Conservation (phyloP, 1,140 invertebrate genomes). For the Oryzaephilus surinamensis region DNA sequence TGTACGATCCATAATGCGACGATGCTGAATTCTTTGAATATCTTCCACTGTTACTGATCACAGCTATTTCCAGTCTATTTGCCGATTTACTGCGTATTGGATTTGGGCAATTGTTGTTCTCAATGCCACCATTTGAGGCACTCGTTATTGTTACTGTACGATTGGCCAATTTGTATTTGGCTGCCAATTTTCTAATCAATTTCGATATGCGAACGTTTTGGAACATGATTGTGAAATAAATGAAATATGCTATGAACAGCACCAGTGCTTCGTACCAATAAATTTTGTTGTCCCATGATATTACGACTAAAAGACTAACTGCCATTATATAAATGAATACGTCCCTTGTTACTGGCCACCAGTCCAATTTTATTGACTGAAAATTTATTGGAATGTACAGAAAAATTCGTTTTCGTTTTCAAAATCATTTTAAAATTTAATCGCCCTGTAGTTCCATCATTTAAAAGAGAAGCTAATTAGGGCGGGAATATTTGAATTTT, state of each 20-base stretch:
- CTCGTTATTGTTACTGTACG: neutral
- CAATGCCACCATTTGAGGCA: neutral
- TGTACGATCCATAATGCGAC: constrained; percentile 11
- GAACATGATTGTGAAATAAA: constrained; percentile 55
- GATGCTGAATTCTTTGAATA: neutral
- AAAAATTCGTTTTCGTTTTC: too few species aligned
- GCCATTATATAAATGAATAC: constrained; percentile 71
- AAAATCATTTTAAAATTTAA: too few species aligned
- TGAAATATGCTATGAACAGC: constrained; percentile 56
- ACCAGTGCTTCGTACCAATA: constrained; percentile 67
- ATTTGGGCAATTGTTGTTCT: too few species aligned
- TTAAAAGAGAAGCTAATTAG: too few species aligned
- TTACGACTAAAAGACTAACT: constrained; percentile 57
- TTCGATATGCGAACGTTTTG: constrained; percentile 38
- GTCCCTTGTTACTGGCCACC: constrained; percentile 76
- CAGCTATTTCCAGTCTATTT: too few species aligned
- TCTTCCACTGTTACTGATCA: too few species aligned
- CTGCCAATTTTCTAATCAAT: constrained; percentile 15
- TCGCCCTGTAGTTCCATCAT: too few species aligned
- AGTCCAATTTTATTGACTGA: constrained; percentile 71
- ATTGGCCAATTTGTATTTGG: neutral
- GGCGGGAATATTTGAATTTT: constrained; percentile 5
- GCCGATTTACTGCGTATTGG: too few species aligned
- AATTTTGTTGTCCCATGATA: constrained; percentile 71
- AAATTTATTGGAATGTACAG: too few species aligned